phyloP scores from a whole-genome alignment of 2,113 vertebrate genomes.

The Xenopus borealis region DNA sequence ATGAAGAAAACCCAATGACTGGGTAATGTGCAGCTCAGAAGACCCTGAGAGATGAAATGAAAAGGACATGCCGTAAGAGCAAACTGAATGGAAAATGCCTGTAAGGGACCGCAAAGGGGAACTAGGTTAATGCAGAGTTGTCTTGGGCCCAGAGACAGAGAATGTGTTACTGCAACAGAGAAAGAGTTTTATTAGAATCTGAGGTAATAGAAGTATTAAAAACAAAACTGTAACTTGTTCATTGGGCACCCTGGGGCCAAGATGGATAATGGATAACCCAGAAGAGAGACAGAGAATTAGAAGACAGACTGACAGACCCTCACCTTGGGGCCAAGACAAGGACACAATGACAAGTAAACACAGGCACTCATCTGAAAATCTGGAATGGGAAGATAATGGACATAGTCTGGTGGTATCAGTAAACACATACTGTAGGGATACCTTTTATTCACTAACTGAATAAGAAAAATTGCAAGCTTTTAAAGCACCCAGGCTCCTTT shows the following conservation, averaged over 20 bases:
- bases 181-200: conserved; percentile 16
- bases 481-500: no score
- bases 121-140: conserved; percentile 21
- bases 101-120: conserved; percentile 1
- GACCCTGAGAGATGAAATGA: conserved; percentile 1
- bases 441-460: no score
- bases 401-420: not conserved
- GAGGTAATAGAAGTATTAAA: conserved; percentile 31
- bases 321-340: conserved; percentile 24
- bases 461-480: no score
- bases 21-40: conserved; percentile 2
- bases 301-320: conserved; percentile 17
- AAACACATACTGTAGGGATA: not conserved
- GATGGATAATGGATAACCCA: conserved; percentile 9
- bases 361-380: not conserved
- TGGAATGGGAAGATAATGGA: not conserved
- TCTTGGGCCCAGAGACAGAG: conserved; percentile 5
- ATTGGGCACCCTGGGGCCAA: conserved; percentile 3
- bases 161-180: not conserved
- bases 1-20: conserved; percentile 1
- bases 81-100: conserved; percentile 31
- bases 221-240: conserved; percentile 23
- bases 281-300: conserved; percentile 19
- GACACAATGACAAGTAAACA: conserved; percentile 20
- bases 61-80: not conserved